phyloP scores from a whole-genome alignment of 2,113 vertebrate genomes.

The Caloenas nicobarica region DNA sequence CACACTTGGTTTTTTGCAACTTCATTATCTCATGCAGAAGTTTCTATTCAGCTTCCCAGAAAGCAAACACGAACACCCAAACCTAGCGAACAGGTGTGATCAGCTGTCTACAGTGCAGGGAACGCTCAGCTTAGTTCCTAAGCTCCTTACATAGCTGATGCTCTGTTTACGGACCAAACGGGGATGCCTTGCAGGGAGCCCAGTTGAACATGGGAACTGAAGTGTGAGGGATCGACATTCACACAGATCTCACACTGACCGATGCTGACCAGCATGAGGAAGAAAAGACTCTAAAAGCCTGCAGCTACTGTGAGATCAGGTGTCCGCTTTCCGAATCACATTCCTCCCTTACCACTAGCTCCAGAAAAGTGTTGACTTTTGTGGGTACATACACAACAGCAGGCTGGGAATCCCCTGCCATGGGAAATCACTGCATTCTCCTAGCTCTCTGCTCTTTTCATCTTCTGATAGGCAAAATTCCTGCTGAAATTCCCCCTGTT shows the following conservation, averaged over 20 bases:
- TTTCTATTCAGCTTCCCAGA: neutral
- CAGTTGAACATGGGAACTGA: neutral
- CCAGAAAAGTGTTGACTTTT: neutral
- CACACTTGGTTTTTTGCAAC: neutral
- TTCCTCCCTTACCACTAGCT: neutral
- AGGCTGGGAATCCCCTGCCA: neutral
- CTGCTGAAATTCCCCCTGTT: neutral
- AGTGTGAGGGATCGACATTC: neutral
- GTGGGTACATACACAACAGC: neutral
- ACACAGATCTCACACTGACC: neutral
- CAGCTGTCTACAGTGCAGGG: neutral
- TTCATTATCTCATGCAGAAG: neutral
- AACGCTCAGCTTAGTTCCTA: neutral
- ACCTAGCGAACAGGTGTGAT: neutral
- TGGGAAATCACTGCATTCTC: neutral
- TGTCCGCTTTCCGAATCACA: neutral
- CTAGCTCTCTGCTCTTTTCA: neutral
- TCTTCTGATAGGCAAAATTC: neutral
- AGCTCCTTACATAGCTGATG: neutral
- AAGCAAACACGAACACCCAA: neutral
- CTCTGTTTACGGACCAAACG: accelerated
- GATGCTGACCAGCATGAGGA: neutral
- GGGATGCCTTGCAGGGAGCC: neutral
- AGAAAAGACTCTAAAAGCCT: neutral
- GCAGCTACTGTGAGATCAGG: neutral